Evolutionary conservation across 2,888 invertebrate species (phyloP), one percentile per base, ranked within the genome.

Genomic region (Colletes collaris): DNA sequence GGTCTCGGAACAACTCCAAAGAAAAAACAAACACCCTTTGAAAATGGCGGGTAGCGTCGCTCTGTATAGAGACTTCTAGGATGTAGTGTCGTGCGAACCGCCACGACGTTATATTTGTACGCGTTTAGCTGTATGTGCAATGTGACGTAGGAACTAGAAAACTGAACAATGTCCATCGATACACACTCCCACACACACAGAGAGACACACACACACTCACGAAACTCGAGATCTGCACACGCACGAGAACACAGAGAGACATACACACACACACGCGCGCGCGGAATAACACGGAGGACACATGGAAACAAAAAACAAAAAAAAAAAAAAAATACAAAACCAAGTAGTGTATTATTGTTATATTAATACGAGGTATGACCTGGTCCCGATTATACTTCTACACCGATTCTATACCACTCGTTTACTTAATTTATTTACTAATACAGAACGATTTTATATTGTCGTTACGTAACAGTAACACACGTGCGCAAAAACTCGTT

Each of bases 371-470:
- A 84, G 72, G 79, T 69, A 78, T 53, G 65, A 58, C 76, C 82
- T 84, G 79, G 84, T 75, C 85, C 86, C 81, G 77, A 82, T 81
- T 82, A 78, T 69, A 78, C 78, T 60, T 78, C 83, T 84, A 75
- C 80, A 81, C 85, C 81, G 75, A 27, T 76, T 72, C 67, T 88
- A 87, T 88, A 90, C 83, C 86, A 83, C 89, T 88, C 83, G 86
- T 91, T 91, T 91, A 90, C 90, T 91, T 91, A 91, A 92, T 91
- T 92, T 92, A 91, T 91, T 91, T 85, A 90, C 88, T 89, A 89
- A 89, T 86, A 70, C 86, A 89, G 84, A 84, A 87, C 88, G 81
- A 85, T 90, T 91, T 91, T 91, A 87, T 91, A 91, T 91, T 90
- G 86, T 84, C 86, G 77, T 82, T 84, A 86, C 78, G 76, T 84